Conservation (phyloP, 2,113 vertebrate species). For the Sisor rabdophorus region DNA sequence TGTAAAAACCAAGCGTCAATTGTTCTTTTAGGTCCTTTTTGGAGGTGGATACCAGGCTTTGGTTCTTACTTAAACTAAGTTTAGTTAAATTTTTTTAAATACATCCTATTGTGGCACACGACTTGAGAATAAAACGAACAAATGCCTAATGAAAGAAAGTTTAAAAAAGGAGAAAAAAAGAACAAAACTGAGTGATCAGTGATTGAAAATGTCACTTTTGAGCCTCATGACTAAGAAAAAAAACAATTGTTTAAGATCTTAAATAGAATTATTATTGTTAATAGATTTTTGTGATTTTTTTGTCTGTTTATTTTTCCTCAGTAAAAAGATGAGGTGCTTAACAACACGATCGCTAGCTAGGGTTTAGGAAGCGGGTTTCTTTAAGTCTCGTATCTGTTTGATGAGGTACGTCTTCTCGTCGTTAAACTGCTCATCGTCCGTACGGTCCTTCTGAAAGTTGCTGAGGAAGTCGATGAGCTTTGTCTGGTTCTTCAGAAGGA, state of each 20-base stretch:
- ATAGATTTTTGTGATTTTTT: constrained; percentile 57
- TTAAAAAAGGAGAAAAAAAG: constrained; percentile 24
- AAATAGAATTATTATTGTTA: constrained; percentile 65
- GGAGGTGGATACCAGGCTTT: constrained; percentile 36
- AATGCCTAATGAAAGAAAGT: constrained; percentile 27
- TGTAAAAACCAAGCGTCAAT: neutral
- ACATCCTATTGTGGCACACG: constrained; percentile 57
- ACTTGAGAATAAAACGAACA: constrained; percentile 52
- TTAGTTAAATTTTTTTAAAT: constrained; percentile 7
- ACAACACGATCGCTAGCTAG: constrained; percentile 22
- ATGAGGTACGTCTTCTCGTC: constrained; percentile 88
- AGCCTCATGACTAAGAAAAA: constrained; percentile 59
- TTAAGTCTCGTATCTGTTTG: constrained; percentile 86
- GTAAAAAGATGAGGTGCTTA: constrained; percentile 60
- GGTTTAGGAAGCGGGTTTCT: constrained; percentile 74
- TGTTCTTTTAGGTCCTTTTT: constrained; percentile 28
- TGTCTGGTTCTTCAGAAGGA: constrained; percentile 85
- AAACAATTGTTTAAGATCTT: constrained; percentile 56
- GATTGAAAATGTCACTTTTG: constrained; percentile 60
- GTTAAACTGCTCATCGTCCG: constrained; percentile 81
- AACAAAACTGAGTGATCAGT: constrained; percentile 54
- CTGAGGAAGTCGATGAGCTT: constrained; percentile 87
- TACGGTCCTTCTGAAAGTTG: constrained; percentile 85
- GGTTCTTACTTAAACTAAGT: constrained; percentile 54
- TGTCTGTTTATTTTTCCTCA: constrained; percentile 40